Conservation (phyloP, 2,113 vertebrate genomes). For the Lasiurus cinereus region DNA sequence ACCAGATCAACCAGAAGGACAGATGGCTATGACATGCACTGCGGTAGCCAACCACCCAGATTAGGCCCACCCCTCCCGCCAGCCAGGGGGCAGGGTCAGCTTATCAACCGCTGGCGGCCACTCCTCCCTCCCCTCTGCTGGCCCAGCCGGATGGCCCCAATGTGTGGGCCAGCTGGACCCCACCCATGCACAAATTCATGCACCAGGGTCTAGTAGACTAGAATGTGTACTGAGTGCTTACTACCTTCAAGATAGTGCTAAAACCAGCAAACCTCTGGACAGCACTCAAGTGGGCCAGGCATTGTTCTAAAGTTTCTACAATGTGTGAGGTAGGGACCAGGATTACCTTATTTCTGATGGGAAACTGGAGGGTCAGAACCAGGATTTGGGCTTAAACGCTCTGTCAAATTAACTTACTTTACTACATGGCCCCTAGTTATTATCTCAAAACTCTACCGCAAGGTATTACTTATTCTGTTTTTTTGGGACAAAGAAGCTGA, state of each 20-base stretch:
- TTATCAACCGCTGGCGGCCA: too few species aligned
- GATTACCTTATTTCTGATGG: background rate
- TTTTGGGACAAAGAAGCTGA: background rate
- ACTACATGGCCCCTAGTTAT: background rate
- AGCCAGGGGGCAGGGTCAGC: too few species aligned
- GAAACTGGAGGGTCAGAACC: background rate
- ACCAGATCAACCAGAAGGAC: too few species aligned
- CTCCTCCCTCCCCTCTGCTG: too few species aligned
- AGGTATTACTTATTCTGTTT: background rate
- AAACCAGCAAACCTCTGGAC: background rate
- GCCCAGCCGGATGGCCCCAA: too few species aligned
- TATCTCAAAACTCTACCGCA: background rate
- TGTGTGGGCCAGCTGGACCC: too few species aligned
- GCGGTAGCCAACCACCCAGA: too few species aligned
- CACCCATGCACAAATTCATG: too few species aligned
- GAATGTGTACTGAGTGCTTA: background rate
- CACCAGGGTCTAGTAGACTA: background rate
- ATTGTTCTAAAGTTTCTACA: background rate
- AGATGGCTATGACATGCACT: too few species aligned
- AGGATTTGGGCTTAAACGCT: background rate
- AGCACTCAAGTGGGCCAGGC: background rate
- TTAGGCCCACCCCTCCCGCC: too few species aligned
- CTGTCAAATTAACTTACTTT: background rate
- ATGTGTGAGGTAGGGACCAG: fast-evolving
- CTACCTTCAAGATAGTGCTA: background rate